These are phyloP conservation scores for Sebastes minor DNA, from an alignment of 2,797 vertebrate species.

Conservation along the genomic window DNA sequence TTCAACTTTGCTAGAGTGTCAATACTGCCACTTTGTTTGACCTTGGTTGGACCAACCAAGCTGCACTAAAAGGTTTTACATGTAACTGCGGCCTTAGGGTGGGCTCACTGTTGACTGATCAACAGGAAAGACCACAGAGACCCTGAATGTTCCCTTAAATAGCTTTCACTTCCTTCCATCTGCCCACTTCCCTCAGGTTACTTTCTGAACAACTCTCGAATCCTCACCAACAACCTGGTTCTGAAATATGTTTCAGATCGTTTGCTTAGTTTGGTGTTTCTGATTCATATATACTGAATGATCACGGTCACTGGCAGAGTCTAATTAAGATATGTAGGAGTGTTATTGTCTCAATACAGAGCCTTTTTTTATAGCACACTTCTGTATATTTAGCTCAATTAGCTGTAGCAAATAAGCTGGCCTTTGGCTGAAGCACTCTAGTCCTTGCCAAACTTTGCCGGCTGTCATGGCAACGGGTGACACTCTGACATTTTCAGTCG, in stretches of 20 bases:
- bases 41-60: conserved; percentile 1
- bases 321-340: conserved; percentile 9
- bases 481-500: conserved; percentile 79
- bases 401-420: conserved; percentile 68
- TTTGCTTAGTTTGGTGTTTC: neutral
- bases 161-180: conserved; percentile 24
- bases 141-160: conserved; percentile 14
- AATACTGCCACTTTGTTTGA: neutral
- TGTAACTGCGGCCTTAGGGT: conserved; percentile 1
- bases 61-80: conserved; percentile 9
- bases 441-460: conserved; percentile 73
- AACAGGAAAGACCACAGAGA: conserved; percentile 24
- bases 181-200: conserved; percentile 11
- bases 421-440: conserved; percentile 72
- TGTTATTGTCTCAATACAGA: conserved; percentile 9
- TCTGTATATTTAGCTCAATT: conserved; percentile 59
- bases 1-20: neutral
- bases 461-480: conserved; percentile 79
- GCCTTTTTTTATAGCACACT: conserved; percentile 19
- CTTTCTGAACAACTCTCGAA: neutral
- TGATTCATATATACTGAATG: conserved; percentile 11
- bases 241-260: neutral
- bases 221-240: neutral
- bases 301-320: conserved; percentile 3
- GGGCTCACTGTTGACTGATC: conserved; percentile 28